Percentiles rank a stretch among this genome's conserved stretches.
Conservation (phyloP, 2,888 invertebrate species). For the Salpingus planirostris region DNA sequence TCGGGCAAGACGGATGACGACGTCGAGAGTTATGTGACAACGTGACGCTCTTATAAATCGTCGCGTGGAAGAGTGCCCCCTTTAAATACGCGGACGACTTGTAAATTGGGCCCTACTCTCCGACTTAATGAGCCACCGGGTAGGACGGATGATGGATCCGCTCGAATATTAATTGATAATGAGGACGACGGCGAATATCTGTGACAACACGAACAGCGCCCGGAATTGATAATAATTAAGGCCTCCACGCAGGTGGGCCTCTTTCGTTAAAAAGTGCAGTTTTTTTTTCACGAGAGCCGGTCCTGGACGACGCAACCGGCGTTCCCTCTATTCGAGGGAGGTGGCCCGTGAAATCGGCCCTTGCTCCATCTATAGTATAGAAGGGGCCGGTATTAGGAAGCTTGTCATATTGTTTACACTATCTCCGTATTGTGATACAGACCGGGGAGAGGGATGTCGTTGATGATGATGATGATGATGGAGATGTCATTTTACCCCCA, state of each 20-base stretch:
- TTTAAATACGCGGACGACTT: constrained; percentile 31
- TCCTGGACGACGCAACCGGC: too few relatives aligned
- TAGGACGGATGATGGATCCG: constrained; percentile 34
- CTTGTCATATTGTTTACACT: constrained; percentile 45
- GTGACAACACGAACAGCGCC: too few relatives aligned
- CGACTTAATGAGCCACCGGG: constrained; percentile 35
- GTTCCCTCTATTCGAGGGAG: constrained; percentile 24
- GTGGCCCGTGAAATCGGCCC: constrained; percentile 33
- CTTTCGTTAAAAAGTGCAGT: constrained; percentile 21
- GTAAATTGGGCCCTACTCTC: constrained; percentile 34
- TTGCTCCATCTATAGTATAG: too few relatives aligned
- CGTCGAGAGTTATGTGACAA: constrained; percentile 27
- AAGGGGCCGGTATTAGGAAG: constrained; percentile 38
- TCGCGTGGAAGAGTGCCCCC: constrained; percentile 28
- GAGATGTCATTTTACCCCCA: too few relatives aligned
- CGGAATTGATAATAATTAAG: too few relatives aligned
- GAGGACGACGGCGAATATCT: too few relatives aligned
- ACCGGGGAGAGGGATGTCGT: too few relatives aligned
- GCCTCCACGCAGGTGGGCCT: constrained; percentile 40
- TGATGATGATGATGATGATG: too few relatives aligned
- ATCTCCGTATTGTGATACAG: constrained; percentile 33
- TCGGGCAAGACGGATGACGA: constrained; percentile 25
- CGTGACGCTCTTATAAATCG: constrained; percentile 32
- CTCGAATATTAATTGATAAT: constrained; percentile 36
- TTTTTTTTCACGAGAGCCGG: constrained; percentile 5